Base-by-base conservation (phyloP, 1,140 invertebrate species). In the Formica selysi region DNA sequence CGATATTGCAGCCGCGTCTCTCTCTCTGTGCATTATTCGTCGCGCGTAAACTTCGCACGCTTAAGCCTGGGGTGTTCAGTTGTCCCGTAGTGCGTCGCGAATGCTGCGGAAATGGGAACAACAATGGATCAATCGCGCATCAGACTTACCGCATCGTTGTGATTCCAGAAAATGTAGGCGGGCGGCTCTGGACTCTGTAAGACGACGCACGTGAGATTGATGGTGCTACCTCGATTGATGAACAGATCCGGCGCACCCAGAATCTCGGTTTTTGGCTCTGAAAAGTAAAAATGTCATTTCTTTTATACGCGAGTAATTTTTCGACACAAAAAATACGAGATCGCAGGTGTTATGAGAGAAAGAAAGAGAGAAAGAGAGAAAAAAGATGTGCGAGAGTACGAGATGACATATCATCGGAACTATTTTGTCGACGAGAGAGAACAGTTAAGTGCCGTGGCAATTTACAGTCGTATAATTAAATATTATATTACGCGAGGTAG, bases 131-230 rank as follows among this genome's bases (percentile, higher is more conserved):
- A 22, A 10, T 6, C 3, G 5, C 10, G 36, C 13, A n/a, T 73
- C 70, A 61, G 22, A 95, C 96, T 97, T 96, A 98, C 98, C 92
- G 97, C 97, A 93, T 98, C 97, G 95, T 98, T 98, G 95, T 98
- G 98, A 95, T 98, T 98, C 98, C 98, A 99, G 95, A 98, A 98
- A 93, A 99, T 98, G 94, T 98, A 98, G 62, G 97, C 97, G 54
- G 98, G 98, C 76, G 98, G 98, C 93, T 98, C 98, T 19, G 98
- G 98, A 92, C 98, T 98, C 93, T 98, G 98, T 70, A 97, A 95
- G 85, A 99, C 98, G 79, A 98, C 97, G 95, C 98, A 99, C 62
- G 98, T 99, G 86, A 99, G 96, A 95, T 99, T 99, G 95, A 99
- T 99, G 90, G 98, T 98, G 93, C 98, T 98, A 70, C 98, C 98